Percentiles rank a stretch among this genome's conserved stretches.
These are phyloP conservation scores for Hydractinia symbiolongicarpus DNA, from an alignment of 30 jellyfish, hydroid and myxozoan genomes.

Conservation along the genomic window DNA sequence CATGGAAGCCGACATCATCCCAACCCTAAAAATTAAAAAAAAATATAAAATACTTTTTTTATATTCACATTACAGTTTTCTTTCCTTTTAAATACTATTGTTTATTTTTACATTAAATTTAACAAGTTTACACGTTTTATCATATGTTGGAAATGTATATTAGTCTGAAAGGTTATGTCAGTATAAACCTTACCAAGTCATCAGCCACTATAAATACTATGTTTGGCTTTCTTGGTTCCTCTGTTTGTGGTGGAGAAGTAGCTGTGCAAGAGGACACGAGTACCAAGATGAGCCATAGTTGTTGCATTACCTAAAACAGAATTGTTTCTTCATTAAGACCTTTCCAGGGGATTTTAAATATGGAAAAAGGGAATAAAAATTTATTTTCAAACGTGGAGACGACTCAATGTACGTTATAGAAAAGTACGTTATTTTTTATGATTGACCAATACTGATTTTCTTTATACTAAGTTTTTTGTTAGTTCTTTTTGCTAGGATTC, in stretches of 20 bases:
- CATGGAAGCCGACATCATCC: slow-evolving; percentile 98
- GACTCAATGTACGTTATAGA: too few species aligned
- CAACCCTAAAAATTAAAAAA: slow-evolving; percentile 73
- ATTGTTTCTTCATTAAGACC: too few species aligned
- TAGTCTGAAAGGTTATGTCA: background rate
- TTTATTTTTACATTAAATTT: background rate
- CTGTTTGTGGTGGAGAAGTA: background rate
- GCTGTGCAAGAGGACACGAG: background rate
- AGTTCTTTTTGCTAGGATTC: too few species aligned
- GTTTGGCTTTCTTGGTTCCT: slow-evolving; percentile 45
- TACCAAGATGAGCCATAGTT: too few species aligned
- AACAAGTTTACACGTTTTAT: background rate
- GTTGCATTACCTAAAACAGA: too few species aligned
- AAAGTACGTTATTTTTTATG: too few species aligned
- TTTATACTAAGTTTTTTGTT: too few species aligned
- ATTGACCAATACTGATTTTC: too few species aligned
- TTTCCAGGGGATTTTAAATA: too few species aligned
- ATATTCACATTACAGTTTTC: background rate
- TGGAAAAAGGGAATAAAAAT: too few species aligned
- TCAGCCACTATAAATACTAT: slow-evolving; percentile 66
- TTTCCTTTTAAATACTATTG: background rate
- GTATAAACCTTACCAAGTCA: slow-evolving; percentile 57
- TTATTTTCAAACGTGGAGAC: too few species aligned
- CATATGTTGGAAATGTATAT: background rate
- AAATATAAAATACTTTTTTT: background rate